These are phyloP conservation scores for Bufotes viridis DNA, from an alignment of 2,797 vertebrate species.

Conservation along the genomic window DNA sequence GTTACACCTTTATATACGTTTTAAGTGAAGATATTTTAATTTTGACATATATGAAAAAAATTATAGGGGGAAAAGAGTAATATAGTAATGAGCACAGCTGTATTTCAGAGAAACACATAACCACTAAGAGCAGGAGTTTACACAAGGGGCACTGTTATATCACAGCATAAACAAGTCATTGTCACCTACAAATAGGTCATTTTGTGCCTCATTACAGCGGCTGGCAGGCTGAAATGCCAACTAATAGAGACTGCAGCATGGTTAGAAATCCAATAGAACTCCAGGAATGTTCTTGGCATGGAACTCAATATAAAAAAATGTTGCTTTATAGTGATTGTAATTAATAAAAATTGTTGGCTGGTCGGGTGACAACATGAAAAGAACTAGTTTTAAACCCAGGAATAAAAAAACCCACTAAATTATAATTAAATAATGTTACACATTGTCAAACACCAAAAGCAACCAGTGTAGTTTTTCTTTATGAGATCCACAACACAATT, in stretches of 20 bases:
- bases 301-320: neutral
- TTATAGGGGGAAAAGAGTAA: too few species aligned
- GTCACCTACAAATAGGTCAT: constrained; percentile 23
- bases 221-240: constrained; percentile 13
- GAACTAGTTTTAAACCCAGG: neutral
- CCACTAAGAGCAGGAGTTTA: neutral
- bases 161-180: constrained; percentile 6
- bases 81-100: neutral
- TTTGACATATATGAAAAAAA: neutral
- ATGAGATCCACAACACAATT: neutral
- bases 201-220: constrained; percentile 1
- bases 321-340: neutral
- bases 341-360: constrained; percentile 3
- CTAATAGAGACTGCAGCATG: neutral
- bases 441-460: neutral
- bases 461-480: neutral
- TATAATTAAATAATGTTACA: neutral
- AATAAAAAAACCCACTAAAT: neutral
- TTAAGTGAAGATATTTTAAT: neutral
- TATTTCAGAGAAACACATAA: neutral
- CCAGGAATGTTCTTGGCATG: constrained; percentile 10
- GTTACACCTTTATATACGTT: neutral
- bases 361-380: neutral
- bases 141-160: constrained; percentile 1
- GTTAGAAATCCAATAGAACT: neutral